These are phyloP conservation scores for Eudasyphora cyanicolor DNA, from an alignment of 2,888 invertebrate genomes.

Conservation along the genomic window DNA sequence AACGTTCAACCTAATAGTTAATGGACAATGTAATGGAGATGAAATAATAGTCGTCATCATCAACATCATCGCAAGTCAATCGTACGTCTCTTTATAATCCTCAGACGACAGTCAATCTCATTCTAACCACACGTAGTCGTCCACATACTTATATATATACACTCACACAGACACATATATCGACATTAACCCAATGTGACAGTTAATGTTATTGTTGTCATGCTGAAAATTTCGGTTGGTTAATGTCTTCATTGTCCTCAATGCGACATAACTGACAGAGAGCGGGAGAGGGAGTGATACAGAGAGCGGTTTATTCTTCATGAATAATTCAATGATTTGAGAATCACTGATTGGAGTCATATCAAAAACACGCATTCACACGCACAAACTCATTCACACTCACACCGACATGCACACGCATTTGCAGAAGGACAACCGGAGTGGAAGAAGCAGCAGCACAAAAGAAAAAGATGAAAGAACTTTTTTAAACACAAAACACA, in stretches of 20 bases:
- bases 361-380: slow-evolving; percentile 2
- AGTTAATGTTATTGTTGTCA: background rate
- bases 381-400: background rate
- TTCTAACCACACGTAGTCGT: background rate
- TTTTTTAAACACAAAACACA: slow-evolving; percentile 43
- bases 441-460: background rate
- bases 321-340: slow-evolving; percentile 23
- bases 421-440: background rate
- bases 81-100: background rate
- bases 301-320: background rate
- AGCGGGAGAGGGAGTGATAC: background rate
- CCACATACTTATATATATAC: background rate
- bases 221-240: background rate
- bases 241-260: too few species aligned
- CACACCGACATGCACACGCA: background rate
- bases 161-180: background rate
- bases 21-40: slow-evolving; percentile 4
- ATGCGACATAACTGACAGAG: too few species aligned
- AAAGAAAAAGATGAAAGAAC: slow-evolving; percentile 47
- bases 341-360: slow-evolving; percentile 45
- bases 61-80: background rate
- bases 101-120: background rate
- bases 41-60: background rate
- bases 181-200: too few species aligned
- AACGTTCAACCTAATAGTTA: slow-evolving; percentile 15